Conservation (phyloP, 2,888 invertebrate species). For the Tholera decimalis region DNA sequence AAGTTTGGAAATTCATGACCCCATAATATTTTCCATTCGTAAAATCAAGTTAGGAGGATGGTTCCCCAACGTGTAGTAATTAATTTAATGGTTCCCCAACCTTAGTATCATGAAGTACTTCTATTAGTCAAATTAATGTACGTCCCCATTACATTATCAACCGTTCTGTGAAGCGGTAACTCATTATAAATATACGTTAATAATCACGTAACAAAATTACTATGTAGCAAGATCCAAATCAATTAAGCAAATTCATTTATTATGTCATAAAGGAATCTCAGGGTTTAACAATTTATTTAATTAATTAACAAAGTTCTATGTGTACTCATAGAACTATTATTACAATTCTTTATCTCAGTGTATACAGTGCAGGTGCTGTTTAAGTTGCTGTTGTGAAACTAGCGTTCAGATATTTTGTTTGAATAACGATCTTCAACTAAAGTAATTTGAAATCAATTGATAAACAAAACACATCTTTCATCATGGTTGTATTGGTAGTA, state of each 20-base stretch:
- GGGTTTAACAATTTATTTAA: constrained; percentile 56
- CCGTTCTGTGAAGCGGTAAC: constrained; percentile 37
- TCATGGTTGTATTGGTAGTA: not conserved
- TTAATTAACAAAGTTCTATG: constrained; percentile 56
- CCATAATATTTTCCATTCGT: constrained; percentile 22
- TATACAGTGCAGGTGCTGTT: constrained; percentile 60
- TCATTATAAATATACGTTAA: constrained; percentile 49
- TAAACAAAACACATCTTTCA: not conserved
- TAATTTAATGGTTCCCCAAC: constrained; percentile 61
- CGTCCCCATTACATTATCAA: constrained; percentile 54
- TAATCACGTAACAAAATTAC: constrained; percentile 60
- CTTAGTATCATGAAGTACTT: constrained; percentile 45
- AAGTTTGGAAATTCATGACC: constrained; percentile 17
- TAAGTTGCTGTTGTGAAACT: constrained; percentile 28
- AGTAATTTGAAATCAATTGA: constrained; percentile 22
- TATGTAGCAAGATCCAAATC: constrained; percentile 58
- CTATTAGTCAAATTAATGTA: constrained; percentile 60
- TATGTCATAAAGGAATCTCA: constrained; percentile 61
- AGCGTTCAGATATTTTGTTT: constrained; percentile 20
- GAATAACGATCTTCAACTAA: constrained; percentile 12
- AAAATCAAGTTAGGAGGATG: constrained; percentile 40
- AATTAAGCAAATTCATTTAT: constrained; percentile 62
- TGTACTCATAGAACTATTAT: too few relatives aligned
- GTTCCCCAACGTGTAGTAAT: constrained; percentile 51
- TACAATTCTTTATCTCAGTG: too few relatives aligned